A percentile compares a stretch with the other conserved stretches of the same genome.
Conservation (phyloP, 2,797 vertebrate genomes). For the Anguilla megastoma region DNA sequence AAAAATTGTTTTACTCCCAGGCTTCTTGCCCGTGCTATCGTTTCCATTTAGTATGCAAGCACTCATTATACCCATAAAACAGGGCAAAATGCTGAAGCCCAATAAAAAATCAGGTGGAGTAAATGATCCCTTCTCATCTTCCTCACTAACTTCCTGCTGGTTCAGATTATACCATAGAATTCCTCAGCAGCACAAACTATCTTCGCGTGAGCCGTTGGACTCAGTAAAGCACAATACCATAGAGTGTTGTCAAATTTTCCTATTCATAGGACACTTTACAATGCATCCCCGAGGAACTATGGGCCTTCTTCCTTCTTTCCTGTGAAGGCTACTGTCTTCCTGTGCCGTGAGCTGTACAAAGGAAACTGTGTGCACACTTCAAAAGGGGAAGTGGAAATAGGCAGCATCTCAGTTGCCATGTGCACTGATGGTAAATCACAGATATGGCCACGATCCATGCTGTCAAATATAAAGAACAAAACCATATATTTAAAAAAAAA, state of each 20-base stretch:
- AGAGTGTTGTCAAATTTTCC: not conserved
- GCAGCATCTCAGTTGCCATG: not conserved
- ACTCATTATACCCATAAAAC: too few relatives aligned
- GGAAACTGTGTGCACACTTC: constrained; percentile 1
- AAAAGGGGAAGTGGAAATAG: not conserved
- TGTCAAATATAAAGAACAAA: not conserved
- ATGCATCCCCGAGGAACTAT: not conserved
- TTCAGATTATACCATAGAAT: too few relatives aligned
- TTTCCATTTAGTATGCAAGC: too few relatives aligned
- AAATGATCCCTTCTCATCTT: too few relatives aligned
- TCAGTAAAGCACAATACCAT: not conserved
- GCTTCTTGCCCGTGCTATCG: too few relatives aligned
- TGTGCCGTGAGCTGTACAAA: not conserved
- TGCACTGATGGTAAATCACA: constrained; percentile 3
- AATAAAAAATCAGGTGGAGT: too few relatives aligned
- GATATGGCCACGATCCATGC: not conserved
- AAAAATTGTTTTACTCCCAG: too few relatives aligned
- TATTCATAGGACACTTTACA: not conserved
- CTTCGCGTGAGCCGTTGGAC: not conserved
- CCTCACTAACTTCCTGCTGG: too few relatives aligned
- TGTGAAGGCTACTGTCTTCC: not conserved
- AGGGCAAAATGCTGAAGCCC: too few relatives aligned
- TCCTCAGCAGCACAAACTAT: too few relatives aligned
- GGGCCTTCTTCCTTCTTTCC: not conserved
- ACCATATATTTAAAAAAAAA: not conserved